These are phyloP conservation scores for Trichechus manatus DNA, from an alignment of 2,113 vertebrate species.

Conservation along the genomic window DNA sequence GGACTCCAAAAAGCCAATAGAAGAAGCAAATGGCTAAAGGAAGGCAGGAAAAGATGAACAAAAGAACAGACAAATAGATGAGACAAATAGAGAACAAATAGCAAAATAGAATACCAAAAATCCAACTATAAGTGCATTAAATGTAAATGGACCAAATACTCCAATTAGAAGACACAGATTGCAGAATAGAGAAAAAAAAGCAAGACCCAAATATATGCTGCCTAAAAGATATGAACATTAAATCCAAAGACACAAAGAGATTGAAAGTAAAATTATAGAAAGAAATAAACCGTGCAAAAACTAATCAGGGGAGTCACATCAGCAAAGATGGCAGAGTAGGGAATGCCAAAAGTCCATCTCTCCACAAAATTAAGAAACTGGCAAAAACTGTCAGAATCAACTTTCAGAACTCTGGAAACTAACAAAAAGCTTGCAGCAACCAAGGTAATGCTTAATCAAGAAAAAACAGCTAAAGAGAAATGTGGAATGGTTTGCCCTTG, in stretches of 20 bases:
- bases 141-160: neutral
- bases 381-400: too few relatives aligned
- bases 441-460: too few relatives aligned
- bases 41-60: neutral
- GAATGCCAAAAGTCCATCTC: too few relatives aligned
- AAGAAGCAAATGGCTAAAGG: neutral
- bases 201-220: neutral
- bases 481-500: neutral
- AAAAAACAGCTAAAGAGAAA: neutral
- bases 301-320: neutral
- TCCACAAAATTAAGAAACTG: too few relatives aligned
- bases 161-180: neutral
- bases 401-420: too few relatives aligned
- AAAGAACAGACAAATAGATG: neutral
- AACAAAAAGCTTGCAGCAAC: too few relatives aligned
- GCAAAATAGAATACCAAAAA: neutral
- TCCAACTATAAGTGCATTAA: neutral
- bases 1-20: neutral
- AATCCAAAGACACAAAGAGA: neutral
- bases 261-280: neutral
- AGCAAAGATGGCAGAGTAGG: too few relatives aligned
- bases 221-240: neutral
- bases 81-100: neutral
- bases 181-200: neutral
- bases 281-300: neutral